Base-by-base conservation (phyloP, 2,113 vertebrate species). In the Ploceus nigricollis region DNA sequence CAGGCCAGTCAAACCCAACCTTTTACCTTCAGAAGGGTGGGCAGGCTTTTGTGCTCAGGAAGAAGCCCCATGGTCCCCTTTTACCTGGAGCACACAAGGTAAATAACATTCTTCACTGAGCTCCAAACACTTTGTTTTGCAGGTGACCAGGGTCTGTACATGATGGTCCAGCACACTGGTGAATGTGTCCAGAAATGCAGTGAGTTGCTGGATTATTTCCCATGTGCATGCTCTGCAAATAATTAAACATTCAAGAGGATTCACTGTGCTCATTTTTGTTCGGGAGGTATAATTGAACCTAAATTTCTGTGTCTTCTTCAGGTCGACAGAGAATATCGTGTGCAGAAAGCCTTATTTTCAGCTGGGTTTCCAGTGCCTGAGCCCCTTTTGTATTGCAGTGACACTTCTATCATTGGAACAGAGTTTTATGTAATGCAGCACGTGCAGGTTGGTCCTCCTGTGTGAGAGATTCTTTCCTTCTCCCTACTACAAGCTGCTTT, bases 401-500 rank as follows among this genome's bases (percentile, higher is more conserved):
- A 99, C 2, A 15, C 78, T 39, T 97, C 98, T 40, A 14, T 99
- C 85, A 99, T 99, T 47, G 99, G 99, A 90, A 99, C 99, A 9
- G 98, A 99, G 77, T 99, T 99, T 93, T 99, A 99, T 73, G 30
- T 99, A 51, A 99, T 99, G 99, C 98, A 99, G 57, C 98, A 99
- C 75, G 98, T 99, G 31, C 96, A 98, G 98, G 99, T 99, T 96
- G 42, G 94, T 90, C 30, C n/a, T 75, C 20, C 18, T 47, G 0
- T 21, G 20, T 48, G 23, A 75, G 24, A 76, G 12, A 9, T 21
- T 78, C 40, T 87, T 82, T 77, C 47, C 11, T 91, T 70, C 11
- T 56, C 39, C 15, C 42, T 64, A 15, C 33, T 75, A 47, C 37
- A 50, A 80, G 8, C 51, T 78, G 17, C 22, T 88, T 91, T 90